Base-by-base conservation (phyloP, 2,888 invertebrate species). In the Oasisia sp. region DNA sequence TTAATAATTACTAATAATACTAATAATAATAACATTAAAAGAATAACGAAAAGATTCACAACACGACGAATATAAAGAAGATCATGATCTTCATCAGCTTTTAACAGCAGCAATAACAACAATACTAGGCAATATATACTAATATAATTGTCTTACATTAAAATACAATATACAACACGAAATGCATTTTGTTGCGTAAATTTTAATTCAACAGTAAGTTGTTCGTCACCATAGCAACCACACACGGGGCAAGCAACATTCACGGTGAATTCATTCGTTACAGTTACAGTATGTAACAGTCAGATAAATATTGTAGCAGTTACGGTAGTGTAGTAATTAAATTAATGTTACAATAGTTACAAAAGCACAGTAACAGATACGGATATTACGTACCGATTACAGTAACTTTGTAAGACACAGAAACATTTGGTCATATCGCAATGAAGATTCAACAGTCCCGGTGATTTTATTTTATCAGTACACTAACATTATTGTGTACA, bases 301-400 rank as follows among this genome's bases (percentile, higher is more conserved):
- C 74, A 19, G 74, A 74, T 74, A 74, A 74, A 74, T 74, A 74
- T 74, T 74, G 74, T 74, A 74, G 74, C 74, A 74, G 74, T 74
- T 74, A 74, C 74, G 74, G 74, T 74, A 74, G 74, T 74, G 74
- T 74, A 74, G 27, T 74, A 27, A 27, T n/a, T 27, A 27, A 19
- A 74, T 14, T 74, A 74, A 74, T 74, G 74, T 74, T 74, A 27
- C 74, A 74, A 74, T 74, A 5, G 27, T 74, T 74, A 74, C 74
- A n/a, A 74, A 19, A 4, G 27, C n/a, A 27, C 19, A 19, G 19
- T 58, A 58, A 58, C 58, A 14, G 27, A 19, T 58, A 58, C 58
- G 58, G 58, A 19, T 58, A 14, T 58, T 58, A 58, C 19, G 58
- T 58, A 58, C 0, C 58, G 19, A 19, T 58, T 58, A 58, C 58